Evolutionary conservation across 2,113 vertebrate species (phyloP), one percentile per base, ranked within the genome.

Genomic region (Leptobrachium leishanense): DNA sequence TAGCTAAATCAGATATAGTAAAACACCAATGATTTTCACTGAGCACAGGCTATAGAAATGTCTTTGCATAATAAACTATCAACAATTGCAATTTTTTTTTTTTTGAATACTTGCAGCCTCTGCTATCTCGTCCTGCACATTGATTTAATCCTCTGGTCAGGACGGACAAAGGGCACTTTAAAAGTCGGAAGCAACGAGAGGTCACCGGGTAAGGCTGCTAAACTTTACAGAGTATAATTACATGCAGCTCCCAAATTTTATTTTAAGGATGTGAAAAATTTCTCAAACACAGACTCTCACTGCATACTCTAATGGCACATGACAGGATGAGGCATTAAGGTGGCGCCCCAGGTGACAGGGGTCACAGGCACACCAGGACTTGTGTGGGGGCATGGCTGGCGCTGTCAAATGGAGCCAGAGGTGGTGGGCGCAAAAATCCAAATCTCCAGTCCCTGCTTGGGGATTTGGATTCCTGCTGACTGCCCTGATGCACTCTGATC

Each of bases 21-120:
- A 89, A 91, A 89, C 84, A 86, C 87, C 85, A 82, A 86, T 88
- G 87, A 88, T 89, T 91, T 89, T 88, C 84, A 82, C 81, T 75
- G 78, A 85, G 82, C 79, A 2, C 55, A 72, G 85, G 84, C 84
- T 88, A 87, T 72, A 85, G 87, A 90, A 88, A 87, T 71, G 73
- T 86, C 86, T 86, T 85, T 88, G 85, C 81, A 81, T 85, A 88
- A 86, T 87, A 91, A 91, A 87, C 85, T 84, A 85, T 83, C 65
- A 82, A 83, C 88, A 88, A 89, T 84, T 88, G 87, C 85, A 88
- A 31, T 31, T 31, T 31, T 31, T 31, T 31, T 31, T 31, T 90
- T 90, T 91, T 88, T 84, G 85, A 81, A 88, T 87, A 86, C 46
- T 82, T 89, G 79, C 83, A 85, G 76, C 84, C 68, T 74, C 15